Base-by-base conservation (phyloP, 2,113 vertebrate genomes). In the Caranx melampygus region DNA sequence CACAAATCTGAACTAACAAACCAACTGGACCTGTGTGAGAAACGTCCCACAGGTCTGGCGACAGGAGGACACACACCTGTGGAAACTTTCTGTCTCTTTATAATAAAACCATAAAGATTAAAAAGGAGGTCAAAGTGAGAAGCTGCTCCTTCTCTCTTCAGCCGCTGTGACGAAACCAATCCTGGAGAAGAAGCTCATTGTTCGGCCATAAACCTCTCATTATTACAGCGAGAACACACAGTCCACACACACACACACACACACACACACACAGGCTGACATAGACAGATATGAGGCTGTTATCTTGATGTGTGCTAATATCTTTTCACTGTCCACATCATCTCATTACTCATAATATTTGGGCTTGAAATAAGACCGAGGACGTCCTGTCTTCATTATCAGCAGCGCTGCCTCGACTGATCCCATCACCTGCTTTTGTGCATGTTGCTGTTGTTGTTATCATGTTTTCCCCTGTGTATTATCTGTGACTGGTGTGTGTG, bases 261-360 rank as follows among this genome's bases (percentile, higher is more conserved):
- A 57, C 42, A 57, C n/a, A 68, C 40, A 57, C n/a, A 67, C 18
- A 26, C 1, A 44, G 6, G 9, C 2, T n/a, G 49, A 66, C 49
- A 47, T 49, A 57, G 31, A 65, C 11, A 59, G 64, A 70, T 54
- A 68, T 31, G 11, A 63, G 20, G 71, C 34, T 72, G 52, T 26
- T 60, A 52, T 81, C 26, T 75, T 14, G 3, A 78, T 68, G 57
- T 79, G 49, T 75, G 54, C 21, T 64, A 57, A 67, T 63, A 33
- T 66, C 59, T 71, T 86, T 79, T 82, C 21, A 52, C 62, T 40
- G 61, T 76, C 72, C 49, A 49, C 86, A 85, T 61, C 70, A 59
- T 84, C 79, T 59, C 58, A 73, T 59, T 73, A 63, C 61, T 80
- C 91, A 91, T 86, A 92, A 93, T 93, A 91, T 93, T 93, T 94